Conservation (phyloP, 2,888 invertebrate genomes). For the Girardia tigrina region DNA sequence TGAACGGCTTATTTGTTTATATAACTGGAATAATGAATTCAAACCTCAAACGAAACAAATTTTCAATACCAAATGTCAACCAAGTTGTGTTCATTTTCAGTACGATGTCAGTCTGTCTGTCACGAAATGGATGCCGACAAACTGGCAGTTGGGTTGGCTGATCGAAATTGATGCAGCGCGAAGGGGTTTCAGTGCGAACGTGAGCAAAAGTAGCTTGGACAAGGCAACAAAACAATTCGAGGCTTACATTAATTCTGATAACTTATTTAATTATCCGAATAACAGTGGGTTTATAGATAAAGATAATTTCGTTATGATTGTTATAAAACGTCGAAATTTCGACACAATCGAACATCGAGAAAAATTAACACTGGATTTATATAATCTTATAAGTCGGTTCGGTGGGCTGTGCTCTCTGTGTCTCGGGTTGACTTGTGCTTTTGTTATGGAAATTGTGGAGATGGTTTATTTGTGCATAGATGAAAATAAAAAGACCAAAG, state of each 20-base stretch:
- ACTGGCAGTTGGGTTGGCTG: constrained; percentile 10
- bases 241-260: neutral
- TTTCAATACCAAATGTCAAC: neutral
- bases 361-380: constrained; percentile 7
- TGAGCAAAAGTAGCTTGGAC: neutral
- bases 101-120: neutral
- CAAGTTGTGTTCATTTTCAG: constrained; percentile 9
- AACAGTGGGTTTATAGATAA: neutral
- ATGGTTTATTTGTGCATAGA: neutral
- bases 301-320: neutral
- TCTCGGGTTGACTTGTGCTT: neutral
- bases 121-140: neutral
- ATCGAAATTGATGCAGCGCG: neutral
- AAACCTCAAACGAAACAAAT: neutral
- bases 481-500: neutral
- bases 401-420: neutral
- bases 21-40: neutral
- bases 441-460: constrained; percentile 3
- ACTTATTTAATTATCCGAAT: neutral
- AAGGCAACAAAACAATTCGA: neutral
- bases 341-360: constrained; percentile 1
- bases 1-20: neutral
- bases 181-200: neutral
- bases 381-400: neutral
- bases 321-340: constrained; percentile 12